phyloP scores from a whole-genome alignment of 2,113 vertebrate genomes.

The Mustelus asterias region DNA sequence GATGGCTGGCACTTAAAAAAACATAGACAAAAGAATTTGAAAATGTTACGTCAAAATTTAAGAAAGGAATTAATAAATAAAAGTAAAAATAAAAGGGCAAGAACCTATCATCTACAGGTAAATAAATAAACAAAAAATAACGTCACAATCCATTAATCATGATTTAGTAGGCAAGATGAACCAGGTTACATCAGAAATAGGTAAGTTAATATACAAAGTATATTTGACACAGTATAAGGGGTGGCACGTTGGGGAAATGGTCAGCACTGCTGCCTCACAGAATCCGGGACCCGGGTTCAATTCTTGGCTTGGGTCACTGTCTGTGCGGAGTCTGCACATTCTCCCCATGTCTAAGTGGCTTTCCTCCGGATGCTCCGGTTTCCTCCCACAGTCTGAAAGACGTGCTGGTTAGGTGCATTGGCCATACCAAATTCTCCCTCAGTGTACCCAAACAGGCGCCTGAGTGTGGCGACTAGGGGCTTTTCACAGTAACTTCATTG shows the following conservation, averaged over 20 bases:
- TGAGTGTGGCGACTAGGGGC: too few relatives aligned
- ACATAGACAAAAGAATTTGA: background rate
- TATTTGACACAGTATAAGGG: background rate
- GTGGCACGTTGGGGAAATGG: background rate
- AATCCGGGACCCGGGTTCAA: too few relatives aligned
- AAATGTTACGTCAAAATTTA: background rate
- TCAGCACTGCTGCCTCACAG: too few relatives aligned
- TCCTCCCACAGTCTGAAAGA: too few relatives aligned
- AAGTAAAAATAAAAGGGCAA: constrained; percentile 10
- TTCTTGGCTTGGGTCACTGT: too few relatives aligned
- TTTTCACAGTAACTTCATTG: too few relatives aligned
- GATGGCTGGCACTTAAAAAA: background rate
- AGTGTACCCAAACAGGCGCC: too few relatives aligned
- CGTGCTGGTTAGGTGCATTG: too few relatives aligned
- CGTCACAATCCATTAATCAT: background rate
- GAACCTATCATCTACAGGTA: background rate
- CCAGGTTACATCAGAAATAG: background rate
- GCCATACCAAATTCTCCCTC: too few relatives aligned
- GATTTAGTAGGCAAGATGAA: background rate
- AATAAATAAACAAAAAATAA: background rate
- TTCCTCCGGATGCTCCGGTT: too few relatives aligned
- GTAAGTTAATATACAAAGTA: background rate
- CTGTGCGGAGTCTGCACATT: too few relatives aligned
- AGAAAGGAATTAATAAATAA: constrained; percentile 15
- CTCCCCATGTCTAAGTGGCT: too few relatives aligned